A percentile compares a stretch with the other conserved stretches of the same genome.
Conservation (phyloP, 2,888 invertebrate species). For the Euplexia lucipara region DNA sequence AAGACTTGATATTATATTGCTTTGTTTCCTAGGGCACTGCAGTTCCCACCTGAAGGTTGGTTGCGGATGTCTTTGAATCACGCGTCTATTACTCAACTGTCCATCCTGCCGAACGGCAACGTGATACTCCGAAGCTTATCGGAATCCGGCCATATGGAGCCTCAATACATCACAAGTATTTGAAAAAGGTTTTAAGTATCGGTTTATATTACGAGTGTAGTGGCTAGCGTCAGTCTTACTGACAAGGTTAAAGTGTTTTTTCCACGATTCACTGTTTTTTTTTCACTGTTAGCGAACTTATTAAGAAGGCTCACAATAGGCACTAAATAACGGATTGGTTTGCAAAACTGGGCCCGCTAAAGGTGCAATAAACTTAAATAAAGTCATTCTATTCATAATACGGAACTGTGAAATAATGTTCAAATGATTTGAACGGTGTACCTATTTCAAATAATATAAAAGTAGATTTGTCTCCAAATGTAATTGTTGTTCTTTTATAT, state of each 20-base stretch:
- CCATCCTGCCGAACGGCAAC: conserved; percentile 96
- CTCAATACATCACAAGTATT: conserved; percentile 92
- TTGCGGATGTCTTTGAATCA: conserved; percentile 97
- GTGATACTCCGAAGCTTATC: conserved; percentile 96
- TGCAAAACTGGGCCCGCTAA: too few relatives aligned
- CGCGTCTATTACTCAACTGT: conserved; percentile 98
- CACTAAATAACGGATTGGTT: too few relatives aligned
- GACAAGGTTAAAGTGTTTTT: neutral
- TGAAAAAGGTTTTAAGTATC: conserved; percentile 72
- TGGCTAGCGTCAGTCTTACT: conserved; percentile 14
- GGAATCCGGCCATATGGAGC: conserved; percentile 97
- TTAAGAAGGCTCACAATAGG: too few relatives aligned
- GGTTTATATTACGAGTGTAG: conserved; percentile 13
- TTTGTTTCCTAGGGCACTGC: conserved; percentile 94
- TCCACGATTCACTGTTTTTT: neutral
- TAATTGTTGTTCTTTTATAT: conserved; percentile 24
- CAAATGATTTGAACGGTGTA: too few relatives aligned
- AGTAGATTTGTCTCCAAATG: conserved; percentile 1
- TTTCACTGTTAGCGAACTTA: too few relatives aligned
- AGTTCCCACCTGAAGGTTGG: conserved; percentile 99
- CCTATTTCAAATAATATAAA: conserved; percentile 9
- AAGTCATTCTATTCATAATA: conserved; percentile 1
- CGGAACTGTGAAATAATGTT: neutral
- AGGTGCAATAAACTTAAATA: too few relatives aligned
- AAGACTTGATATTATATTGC: conserved; percentile 1